A percentile compares a stretch with the other conserved stretches of the same genome.
phyloP scores from a whole-genome alignment of 2,113 vertebrate genomes.

The Malurus alboscapulatus region DNA sequence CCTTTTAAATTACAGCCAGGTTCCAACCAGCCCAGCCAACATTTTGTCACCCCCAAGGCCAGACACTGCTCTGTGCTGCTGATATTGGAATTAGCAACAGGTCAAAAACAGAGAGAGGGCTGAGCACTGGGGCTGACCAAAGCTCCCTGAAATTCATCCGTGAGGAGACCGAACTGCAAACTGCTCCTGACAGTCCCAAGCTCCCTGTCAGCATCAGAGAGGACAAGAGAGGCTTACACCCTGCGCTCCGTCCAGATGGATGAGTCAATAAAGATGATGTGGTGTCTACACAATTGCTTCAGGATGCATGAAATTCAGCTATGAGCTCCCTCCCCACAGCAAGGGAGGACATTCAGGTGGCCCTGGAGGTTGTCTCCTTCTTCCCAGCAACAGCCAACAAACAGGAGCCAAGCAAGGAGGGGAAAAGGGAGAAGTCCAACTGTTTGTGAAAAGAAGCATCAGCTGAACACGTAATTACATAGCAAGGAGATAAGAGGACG shows the following conservation, averaged over 20 bases:
- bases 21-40: not conserved
- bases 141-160: not conserved
- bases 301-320: slow-evolving; percentile 43
- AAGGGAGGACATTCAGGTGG: not conserved
- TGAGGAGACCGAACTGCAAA: not conserved
- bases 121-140: not conserved
- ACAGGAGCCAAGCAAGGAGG: not conserved
- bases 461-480: not conserved
- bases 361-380: not conserved
- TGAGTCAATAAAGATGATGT: not conserved
- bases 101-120: not conserved
- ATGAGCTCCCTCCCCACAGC: slow-evolving; percentile 1
- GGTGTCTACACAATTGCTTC: slow-evolving; percentile 11
- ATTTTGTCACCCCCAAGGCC: not conserved
- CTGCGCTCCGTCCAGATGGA: not conserved
- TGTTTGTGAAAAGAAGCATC: not conserved
- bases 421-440: not conserved
- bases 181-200: not conserved
- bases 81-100: not conserved
- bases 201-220: not conserved
- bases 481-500: not conserved
- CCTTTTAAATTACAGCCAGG: not conserved
- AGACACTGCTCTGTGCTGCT: not conserved
- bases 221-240: not conserved
- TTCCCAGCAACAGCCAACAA: not conserved